Percentiles rank a stretch among this genome's conserved stretches.
phyloP scores from a whole-genome alignment of 2,113 vertebrate genomes.

The Sphyrna mokarran region DNA sequence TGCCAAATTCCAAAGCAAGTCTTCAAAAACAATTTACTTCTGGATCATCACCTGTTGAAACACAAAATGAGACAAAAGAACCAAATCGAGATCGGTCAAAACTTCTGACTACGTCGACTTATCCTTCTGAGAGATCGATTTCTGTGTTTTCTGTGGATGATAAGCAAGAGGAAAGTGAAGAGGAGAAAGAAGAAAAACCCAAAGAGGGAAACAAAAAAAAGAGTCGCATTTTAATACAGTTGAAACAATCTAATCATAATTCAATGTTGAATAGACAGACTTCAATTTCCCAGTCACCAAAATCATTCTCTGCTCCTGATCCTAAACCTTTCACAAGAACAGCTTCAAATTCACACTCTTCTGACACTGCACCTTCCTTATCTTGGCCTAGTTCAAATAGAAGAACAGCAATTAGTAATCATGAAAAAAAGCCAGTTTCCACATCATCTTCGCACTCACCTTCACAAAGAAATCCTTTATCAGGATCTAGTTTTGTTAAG shows the following conservation, averaged over 20 bases:
- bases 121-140: background rate
- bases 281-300: constrained; percentile 7
- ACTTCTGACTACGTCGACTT: background rate
- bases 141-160: background rate
- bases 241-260: background rate
- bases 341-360: background rate
- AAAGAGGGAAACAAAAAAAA: background rate
- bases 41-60: background rate
- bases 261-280: background rate
- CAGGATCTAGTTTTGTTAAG: background rate
- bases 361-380: background rate
- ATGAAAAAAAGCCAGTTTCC: constrained; percentile 3
- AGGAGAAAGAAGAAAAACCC: background rate
- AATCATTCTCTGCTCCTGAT: background rate
- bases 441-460: background rate
- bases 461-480: background rate
- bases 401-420: background rate
- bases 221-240: background rate
- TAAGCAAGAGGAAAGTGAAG: background rate
- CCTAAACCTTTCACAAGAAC: background rate
- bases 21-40: background rate
- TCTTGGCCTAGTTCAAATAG: background rate
- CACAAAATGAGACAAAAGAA: constrained; percentile 12
- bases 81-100: background rate
- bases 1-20: background rate